Percentiles rank a stretch among this genome's conserved stretches.
Conservation (phyloP, 2,113 vertebrate genomes). For the Athene cunicularia region DNA sequence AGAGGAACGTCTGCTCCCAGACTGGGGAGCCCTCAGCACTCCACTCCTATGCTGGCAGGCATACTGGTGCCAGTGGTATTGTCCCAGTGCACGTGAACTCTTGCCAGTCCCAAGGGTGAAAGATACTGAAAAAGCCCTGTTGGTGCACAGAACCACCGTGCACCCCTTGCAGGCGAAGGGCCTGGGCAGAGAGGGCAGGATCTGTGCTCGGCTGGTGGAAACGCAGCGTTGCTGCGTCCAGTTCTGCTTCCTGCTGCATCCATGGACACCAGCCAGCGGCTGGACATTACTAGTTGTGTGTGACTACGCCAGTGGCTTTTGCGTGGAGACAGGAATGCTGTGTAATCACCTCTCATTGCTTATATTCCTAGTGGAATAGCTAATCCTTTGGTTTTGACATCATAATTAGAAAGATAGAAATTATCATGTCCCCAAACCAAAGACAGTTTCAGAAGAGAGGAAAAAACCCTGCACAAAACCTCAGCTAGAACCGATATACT, state of each 20-base stretch:
- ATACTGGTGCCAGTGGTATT: background rate
- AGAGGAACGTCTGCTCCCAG: background rate
- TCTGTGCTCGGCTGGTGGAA: background rate
- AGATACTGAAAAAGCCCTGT: no score
- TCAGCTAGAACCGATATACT: background rate
- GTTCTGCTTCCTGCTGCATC: background rate
- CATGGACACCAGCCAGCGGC: fast-evolving
- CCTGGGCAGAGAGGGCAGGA: background rate
- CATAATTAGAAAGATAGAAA: background rate
- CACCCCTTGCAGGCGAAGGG: fast-evolving
- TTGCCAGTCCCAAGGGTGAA: fast-evolving
- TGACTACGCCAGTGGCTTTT: background rate
- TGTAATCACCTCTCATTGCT: background rate
- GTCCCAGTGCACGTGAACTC: background rate
- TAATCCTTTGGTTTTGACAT: constrained; percentile 12
- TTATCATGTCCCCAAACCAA: background rate
- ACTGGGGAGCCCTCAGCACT: background rate
- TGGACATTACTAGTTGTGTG: background rate
- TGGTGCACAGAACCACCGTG: fast-evolving
- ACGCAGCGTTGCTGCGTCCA: background rate
- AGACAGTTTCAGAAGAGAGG: background rate
- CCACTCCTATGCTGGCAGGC: fast-evolving
- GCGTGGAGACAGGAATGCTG: background rate
- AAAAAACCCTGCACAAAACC: background rate
- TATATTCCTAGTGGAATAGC: background rate